phyloP scores from a whole-genome alignment of 2,888 invertebrate genomes.

The Microplitis deprimator region DNA sequence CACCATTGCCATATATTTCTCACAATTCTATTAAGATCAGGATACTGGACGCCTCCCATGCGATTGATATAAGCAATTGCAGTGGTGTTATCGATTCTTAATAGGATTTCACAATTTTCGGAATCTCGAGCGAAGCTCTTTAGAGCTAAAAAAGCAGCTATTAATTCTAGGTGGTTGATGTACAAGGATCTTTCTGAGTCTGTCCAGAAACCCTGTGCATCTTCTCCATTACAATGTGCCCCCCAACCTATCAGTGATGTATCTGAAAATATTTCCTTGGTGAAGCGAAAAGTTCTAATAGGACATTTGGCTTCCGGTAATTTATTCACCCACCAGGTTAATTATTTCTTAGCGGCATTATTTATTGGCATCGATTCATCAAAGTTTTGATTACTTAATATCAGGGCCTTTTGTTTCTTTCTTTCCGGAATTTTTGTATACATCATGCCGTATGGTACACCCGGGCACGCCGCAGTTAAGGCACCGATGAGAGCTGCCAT shows the following conservation, averaged over 20 bases:
- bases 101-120: not conserved
- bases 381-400: not conserved
- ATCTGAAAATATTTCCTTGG: slow-evolving; percentile 19
- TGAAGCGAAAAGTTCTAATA: not conserved
- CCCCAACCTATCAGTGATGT: slow-evolving; percentile 16
- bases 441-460: not conserved
- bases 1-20: not conserved
- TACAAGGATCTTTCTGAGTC: not conserved
- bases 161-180: slow-evolving; percentile 3
- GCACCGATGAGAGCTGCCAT: slow-evolving; percentile 7
- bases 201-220: not conserved
- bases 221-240: not conserved
- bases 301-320: not conserved
- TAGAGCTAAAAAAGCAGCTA: not conserved
- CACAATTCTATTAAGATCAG: not conserved
- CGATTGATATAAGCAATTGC: not conserved
- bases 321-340: slow-evolving; percentile 5
- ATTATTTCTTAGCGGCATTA: not conserved
- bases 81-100: slow-evolving; percentile 5
- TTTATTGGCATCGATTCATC: slow-evolving; percentile 14
- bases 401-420: not conserved
- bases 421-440: slow-evolving; percentile 3
- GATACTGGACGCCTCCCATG: not conserved
- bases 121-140: not conserved
- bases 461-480: slow-evolving; percentile 24